These are phyloP conservation scores for Palaemon carinicauda DNA, from an alignment of 1,140 invertebrate genomes.

Conservation along the genomic window DNA sequence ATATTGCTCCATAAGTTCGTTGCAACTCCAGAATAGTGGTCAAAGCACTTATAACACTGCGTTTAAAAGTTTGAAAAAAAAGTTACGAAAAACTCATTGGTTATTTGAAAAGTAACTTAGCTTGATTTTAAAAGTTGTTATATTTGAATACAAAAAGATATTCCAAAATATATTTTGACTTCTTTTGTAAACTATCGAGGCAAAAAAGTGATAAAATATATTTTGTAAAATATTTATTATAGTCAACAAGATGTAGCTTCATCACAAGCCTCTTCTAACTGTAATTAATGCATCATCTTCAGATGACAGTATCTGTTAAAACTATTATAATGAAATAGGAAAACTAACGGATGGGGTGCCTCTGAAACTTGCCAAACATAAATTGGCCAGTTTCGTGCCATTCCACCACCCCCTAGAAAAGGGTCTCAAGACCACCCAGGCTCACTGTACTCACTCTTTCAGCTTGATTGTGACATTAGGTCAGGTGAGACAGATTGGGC, in stretches of 20 bases:
- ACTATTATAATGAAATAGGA: neutral
- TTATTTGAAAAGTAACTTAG: neutral
- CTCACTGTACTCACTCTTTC: slow-evolving; percentile 45
- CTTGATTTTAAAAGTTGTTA: neutral
- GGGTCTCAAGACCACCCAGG: neutral
- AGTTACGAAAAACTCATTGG: neutral
- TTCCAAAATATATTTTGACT: no score
- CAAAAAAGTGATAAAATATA: no score
- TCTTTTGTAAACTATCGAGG: no score
- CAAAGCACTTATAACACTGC: slow-evolving; percentile 1
- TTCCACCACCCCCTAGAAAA: neutral
- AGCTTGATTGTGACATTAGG: slow-evolving; percentile 65
- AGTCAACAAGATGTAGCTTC: no score
- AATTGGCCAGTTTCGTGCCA: neutral
- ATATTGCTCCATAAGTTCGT: neutral
- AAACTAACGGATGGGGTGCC: slow-evolving; percentile 7
- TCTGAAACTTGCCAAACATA: neutral
- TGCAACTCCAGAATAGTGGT: slow-evolving; percentile 14
- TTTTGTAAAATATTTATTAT: no score
- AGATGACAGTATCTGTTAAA: neutral
- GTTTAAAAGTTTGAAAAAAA: neutral
- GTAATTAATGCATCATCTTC: neutral
- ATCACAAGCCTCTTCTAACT: neutral
- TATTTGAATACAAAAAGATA: neutral
- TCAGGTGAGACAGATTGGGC: slow-evolving; percentile 69